Conservation (phyloP, 2,113 vertebrate genomes). For the Chionodraco myersi region DNA sequence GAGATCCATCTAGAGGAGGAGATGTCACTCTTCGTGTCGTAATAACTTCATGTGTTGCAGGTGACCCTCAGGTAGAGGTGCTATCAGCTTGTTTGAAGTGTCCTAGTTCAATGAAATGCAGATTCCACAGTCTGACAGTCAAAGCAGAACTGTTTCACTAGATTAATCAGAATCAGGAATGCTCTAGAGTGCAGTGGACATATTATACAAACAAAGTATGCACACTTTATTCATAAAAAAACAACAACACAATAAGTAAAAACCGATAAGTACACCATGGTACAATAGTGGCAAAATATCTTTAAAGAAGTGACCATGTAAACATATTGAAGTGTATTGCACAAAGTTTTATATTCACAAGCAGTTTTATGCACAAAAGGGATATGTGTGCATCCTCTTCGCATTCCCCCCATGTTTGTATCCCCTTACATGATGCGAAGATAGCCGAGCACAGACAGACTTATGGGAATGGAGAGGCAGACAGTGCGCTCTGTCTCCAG, state of each 20-base stretch:
- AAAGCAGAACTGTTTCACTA: neutral
- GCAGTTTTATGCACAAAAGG: too few species aligned
- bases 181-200: too few species aligned
- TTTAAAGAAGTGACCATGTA: too few species aligned
- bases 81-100: neutral
- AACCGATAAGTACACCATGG: too few species aligned
- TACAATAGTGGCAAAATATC: too few species aligned
- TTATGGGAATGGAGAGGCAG: slow-evolving; percentile 50
- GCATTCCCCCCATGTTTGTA: neutral
- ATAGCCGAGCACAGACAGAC: slow-evolving; percentile 20
- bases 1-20: neutral
- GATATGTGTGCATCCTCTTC: neutral
- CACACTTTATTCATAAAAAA: too few species aligned
- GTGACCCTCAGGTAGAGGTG: neutral
- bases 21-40: slow-evolving; percentile 8
- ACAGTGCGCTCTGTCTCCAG: slow-evolving; percentile 64
- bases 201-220: too few species aligned
- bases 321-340: too few species aligned
- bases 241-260: too few species aligned
- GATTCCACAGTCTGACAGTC: neutral
- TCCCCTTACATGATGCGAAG: slow-evolving; percentile 9
- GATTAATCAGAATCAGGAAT: too few species aligned
- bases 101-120: neutral
- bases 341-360: too few species aligned
- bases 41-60: slow-evolving; percentile 44